phyloP scores from a whole-genome alignment of 2,113 vertebrate genomes.

The Dicentrarchus labrax region DNA sequence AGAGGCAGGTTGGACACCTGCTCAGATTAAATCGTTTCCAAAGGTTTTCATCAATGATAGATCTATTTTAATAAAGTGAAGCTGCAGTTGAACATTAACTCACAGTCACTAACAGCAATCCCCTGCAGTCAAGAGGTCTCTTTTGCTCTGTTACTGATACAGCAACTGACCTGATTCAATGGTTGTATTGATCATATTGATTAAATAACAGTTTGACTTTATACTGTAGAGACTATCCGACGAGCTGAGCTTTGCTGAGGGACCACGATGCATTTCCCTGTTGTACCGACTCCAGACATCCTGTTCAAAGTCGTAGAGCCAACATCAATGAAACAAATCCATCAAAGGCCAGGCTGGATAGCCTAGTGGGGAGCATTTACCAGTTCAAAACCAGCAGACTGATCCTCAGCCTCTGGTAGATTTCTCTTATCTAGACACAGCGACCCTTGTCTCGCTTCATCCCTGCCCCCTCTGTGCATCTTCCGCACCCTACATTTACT shows the following conservation, averaged over 20 bases:
- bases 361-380: slow-evolving; percentile 49
- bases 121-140: not conserved
- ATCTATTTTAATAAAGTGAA: slow-evolving; percentile 31
- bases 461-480: slow-evolving; percentile 21
- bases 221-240: slow-evolving; percentile 2
- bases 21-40: slow-evolving; percentile 17
- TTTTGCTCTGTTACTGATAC: slow-evolving; percentile 16
- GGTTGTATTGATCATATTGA: slow-evolving; percentile 58
- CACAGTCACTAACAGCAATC: slow-evolving; percentile 25
- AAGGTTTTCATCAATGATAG: slow-evolving; percentile 24
- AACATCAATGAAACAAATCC: slow-evolving; percentile 54
- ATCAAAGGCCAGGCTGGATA: slow-evolving; percentile 57
- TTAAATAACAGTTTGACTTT: slow-evolving; percentile 44
- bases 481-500: slow-evolving; percentile 13
- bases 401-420: slow-evolving; percentile 39
- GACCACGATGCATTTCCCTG: slow-evolving; percentile 15
- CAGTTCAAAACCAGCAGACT: slow-evolving; percentile 59
- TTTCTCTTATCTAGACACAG: slow-evolving; percentile 28
- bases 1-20: slow-evolving; percentile 19
- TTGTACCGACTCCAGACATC: slow-evolving; percentile 21
- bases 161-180: slow-evolving; percentile 26
- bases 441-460: slow-evolving; percentile 30
- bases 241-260: slow-evolving; percentile 18
- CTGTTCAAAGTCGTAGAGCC: slow-evolving; percentile 51
- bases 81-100: not conserved